Evolutionary conservation across 2,888 invertebrate genomes (phyloP), one percentile per base, ranked within the genome.

Genomic region (Pollenia labialis): DNA sequence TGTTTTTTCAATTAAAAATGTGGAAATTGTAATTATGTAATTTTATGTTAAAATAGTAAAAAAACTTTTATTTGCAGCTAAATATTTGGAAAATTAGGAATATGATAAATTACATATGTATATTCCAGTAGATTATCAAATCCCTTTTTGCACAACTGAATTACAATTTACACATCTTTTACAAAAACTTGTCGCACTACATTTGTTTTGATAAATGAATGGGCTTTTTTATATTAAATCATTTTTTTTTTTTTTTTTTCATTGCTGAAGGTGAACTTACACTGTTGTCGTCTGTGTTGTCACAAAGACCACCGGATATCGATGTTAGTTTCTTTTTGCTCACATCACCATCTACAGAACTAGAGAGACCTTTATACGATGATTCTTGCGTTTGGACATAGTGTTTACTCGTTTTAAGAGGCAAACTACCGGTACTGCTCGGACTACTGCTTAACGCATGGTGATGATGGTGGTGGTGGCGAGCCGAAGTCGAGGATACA

Each of bases 321-420:
- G 87, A 75, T 32, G 72, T 18, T 77, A 88, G 71, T 83, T 85
- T 85, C 80, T 85, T 80, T 88, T 88, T 87, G 85, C 87, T 87
- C 54, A 80, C 86, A 75, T 81, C 87, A 46, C 81, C 76, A 52
- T 86, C 84, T 23, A 81, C 86, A 44, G 88, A 86, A 71, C 81
- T 88, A n/a, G 88, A 84, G 4, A 84, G 77, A 32, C 40, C 56
- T n/a, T 74, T 23, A 68, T 72, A 81, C 16, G 84, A 72, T 40
- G 87, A 77, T 50, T 87, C 87, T 62, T 81, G 84, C 11, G 84
- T 44, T 84, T 84, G 87, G 16, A 77, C 81, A 84, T 81, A 87
- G 74, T 87, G 81, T 77, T 84, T 87, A 32, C 77, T 86, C n/a
- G 86, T 82, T 56, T 87, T 89, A 4, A 82, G 74, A 40, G 88